Evolutionary conservation across 2,113 vertebrate genomes (phyloP).

Genomic region (Ahaetulla prasina): DNA sequence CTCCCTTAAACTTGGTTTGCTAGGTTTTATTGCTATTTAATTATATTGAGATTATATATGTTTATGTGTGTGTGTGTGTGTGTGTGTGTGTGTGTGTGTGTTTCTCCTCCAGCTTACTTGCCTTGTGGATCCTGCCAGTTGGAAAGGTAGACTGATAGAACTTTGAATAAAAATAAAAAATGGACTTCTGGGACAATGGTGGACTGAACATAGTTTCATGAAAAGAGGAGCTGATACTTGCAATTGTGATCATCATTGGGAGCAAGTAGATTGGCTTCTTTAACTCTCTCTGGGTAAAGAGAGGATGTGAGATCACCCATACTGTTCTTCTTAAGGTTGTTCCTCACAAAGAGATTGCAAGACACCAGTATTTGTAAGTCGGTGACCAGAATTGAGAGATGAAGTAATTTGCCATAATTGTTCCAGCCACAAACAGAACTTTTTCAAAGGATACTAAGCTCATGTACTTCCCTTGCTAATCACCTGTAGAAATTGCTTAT

Average conservation of each 20-base stretch:
- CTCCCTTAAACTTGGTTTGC: neutral
- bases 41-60: neutral
- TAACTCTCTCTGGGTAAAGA: neutral
- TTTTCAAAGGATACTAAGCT: neutral
- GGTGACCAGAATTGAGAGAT: neutral
- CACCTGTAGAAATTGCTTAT: neutral
- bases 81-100: too few relatives aligned
- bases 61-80: too few relatives aligned
- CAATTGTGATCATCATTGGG: neutral
- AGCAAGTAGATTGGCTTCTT: neutral
- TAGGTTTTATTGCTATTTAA: neutral
- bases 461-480: neutral
- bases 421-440: neutral
- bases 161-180: neutral
- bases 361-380: neutral
- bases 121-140: neutral
- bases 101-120: neutral
- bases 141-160: neutral
- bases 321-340: neutral
- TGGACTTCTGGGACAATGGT: neutral
- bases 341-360: neutral
- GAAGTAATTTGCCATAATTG: neutral
- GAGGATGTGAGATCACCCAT: neutral
- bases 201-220: neutral
- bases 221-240: neutral